Base-by-base conservation (phyloP, 1,140 invertebrate genomes). In the Pectinophora gossypiella region DNA sequence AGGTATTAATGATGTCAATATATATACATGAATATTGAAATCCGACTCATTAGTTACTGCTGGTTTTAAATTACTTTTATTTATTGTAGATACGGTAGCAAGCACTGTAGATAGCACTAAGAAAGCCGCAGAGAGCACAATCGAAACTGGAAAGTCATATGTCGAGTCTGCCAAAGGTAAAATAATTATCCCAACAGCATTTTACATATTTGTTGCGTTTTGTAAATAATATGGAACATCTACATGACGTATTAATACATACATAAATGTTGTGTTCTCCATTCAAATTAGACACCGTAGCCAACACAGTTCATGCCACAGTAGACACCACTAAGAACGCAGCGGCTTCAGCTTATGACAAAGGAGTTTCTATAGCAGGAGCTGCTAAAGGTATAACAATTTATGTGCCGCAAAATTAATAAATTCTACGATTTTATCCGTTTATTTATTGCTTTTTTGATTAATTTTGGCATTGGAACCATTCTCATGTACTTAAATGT, bases 251-350 rank as follows among this genome's bases (percentile, higher is more conserved):
- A n/a, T n/a, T n/a, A n/a, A n/a, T n/a, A n/a, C n/a, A n/a, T n/a
- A n/a, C n/a, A n/a, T n/a, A n/a, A n/a, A n/a, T n/a, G n/a, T n/a
- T n/a, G n/a, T n/a, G n/a, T n/a, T n/a, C n/a, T n/a, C n/a, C n/a
- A 32, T 32, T 32, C 7, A 32, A 32, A 32, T 45, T 71, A 69
- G 69, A 71, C 20, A 59, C 70, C 2, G 56, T 69, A 54, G 55
- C 56, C 21, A 68, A 51, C 38, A 72, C 69, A 15, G 54, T 71
- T 1, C 56, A 60, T 21, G 51, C 52, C 10, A 68, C 71, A 15
- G 64, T 83, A 57, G 76, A 79, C 54, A 67, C 61, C 0, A 84
- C 70, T 40, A 83, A 81, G 61, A 75, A 71, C 57, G 64, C 72
- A 13, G 71, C 75, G 38, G 46, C 64, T 21, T 64, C 62, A 5